Percentiles rank a stretch among this genome's conserved stretches.
phyloP scores from a whole-genome alignment of 1,140 invertebrate genomes.

The Centruroides sculpturatus region DNA sequence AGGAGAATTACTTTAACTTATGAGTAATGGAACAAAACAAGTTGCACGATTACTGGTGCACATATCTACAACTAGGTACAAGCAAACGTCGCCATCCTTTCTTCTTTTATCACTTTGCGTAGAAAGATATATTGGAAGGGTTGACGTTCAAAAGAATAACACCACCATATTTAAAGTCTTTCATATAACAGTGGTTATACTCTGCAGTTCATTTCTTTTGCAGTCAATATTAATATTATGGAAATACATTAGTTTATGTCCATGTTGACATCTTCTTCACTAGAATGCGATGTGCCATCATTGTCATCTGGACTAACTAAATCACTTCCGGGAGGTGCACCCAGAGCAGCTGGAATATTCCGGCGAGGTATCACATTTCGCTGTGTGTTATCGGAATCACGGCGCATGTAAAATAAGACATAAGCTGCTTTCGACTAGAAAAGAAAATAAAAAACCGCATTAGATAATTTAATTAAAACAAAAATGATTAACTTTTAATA shows the following conservation, averaged over 20 bases:
- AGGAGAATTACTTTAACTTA: too few species aligned
- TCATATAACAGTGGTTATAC: too few species aligned
- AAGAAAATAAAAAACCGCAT: constrained; percentile 3
- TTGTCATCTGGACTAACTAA: constrained; percentile 11
- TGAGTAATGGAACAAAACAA: too few species aligned
- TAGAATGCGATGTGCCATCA: neutral
- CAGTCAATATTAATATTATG: too few species aligned
- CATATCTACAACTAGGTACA: too few species aligned
- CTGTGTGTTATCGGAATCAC: constrained; percentile 14
- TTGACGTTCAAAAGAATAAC: too few species aligned
- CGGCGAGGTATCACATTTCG: neutral
- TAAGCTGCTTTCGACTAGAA: constrained; percentile 36
- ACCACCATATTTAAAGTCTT: too few species aligned
- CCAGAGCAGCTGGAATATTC: constrained; percentile 14
- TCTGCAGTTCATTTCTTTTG: too few species aligned
- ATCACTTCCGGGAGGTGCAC: constrained; percentile 8
- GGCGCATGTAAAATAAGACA: constrained; percentile 34
- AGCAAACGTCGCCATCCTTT: too few species aligned
- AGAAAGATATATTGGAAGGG: too few species aligned
- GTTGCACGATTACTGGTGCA: too few species aligned
- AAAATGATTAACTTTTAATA: neutral
- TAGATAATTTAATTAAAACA: neutral
- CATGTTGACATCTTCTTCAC: constrained; percentile 16
- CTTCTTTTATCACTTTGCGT: too few species aligned
- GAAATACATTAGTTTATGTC: constrained; percentile 13